Evolutionary conservation across 1,140 invertebrate species (phyloP).

Genomic region (Meloidogyne floridensis): DNA sequence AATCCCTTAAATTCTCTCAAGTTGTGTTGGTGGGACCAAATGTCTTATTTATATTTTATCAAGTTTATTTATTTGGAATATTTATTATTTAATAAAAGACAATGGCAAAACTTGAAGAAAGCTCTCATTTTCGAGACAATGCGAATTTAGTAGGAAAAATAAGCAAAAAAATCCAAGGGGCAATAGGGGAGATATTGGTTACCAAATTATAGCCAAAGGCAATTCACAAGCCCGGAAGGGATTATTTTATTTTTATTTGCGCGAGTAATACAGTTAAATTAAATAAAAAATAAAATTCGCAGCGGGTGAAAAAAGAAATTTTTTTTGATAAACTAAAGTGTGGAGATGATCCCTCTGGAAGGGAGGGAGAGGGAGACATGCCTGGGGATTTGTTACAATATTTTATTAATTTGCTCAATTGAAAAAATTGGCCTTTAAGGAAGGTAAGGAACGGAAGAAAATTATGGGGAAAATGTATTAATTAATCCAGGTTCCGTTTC

Average conservation of each 20-base stretch:
- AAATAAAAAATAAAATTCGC: not conserved
- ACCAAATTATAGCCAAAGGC: not conserved
- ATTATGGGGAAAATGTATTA: no score
- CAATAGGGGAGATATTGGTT: not conserved
- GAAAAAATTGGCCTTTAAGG: not conserved
- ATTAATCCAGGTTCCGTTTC: no score
- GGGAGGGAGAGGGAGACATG: not conserved
- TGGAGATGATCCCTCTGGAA: not conserved
- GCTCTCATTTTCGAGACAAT: constrained; percentile 8
- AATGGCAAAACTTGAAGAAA: not conserved
- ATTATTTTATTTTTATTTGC: not conserved
- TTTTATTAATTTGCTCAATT: not conserved
- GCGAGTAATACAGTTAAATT: not conserved
- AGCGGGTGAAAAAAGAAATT: not conserved
- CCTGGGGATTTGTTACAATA: not conserved
- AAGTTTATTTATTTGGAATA: constrained; percentile 6
- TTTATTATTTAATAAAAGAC: not conserved
- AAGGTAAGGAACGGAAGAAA: not conserved
- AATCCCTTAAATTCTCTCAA: not conserved
- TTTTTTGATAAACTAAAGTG: not conserved
- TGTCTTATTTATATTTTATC: not conserved
- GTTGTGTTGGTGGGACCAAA: not conserved
- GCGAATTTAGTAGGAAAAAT: not conserved
- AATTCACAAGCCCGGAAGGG: not conserved
- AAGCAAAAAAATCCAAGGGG: not conserved